phyloP scores from a whole-genome alignment of 2,113 vertebrate genomes.

The Atrichornis clamosus region DNA sequence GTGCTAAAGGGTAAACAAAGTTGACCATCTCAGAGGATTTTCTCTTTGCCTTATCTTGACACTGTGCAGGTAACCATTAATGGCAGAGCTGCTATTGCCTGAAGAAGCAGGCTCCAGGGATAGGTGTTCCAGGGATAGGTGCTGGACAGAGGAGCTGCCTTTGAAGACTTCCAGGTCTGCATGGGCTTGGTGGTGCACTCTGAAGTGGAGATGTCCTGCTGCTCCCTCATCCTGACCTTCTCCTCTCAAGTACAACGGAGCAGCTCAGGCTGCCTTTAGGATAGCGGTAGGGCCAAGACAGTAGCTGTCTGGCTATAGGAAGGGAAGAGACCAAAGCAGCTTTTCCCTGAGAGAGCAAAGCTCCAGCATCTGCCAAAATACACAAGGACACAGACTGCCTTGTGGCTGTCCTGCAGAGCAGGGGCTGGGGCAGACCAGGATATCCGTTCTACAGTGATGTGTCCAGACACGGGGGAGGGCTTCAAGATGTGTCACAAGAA shows the following conservation, averaged over 20 bases:
- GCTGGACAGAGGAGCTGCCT: background rate
- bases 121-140: too few species aligned
- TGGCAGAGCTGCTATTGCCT: background rate
- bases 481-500: background rate
- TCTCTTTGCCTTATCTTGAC: background rate
- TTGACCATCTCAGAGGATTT: background rate
- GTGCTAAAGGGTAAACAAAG: background rate
- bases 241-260: background rate
- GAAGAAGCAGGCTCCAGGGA: background rate
- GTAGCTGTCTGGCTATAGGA: background rate
- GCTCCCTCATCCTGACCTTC: background rate
- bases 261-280: background rate
- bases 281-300: background rate
- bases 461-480: background rate
- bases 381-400: background rate
- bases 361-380: conserved; percentile 12
- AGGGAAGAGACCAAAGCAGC: background rate
- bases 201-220: background rate
- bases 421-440: background rate
- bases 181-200: background rate
- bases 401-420: background rate
- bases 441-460: background rate
- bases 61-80: background rate
- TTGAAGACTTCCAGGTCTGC: background rate
- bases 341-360: background rate